Conservation (phyloP, 2,113 vertebrate genomes). For the Aramus guarauna region DNA sequence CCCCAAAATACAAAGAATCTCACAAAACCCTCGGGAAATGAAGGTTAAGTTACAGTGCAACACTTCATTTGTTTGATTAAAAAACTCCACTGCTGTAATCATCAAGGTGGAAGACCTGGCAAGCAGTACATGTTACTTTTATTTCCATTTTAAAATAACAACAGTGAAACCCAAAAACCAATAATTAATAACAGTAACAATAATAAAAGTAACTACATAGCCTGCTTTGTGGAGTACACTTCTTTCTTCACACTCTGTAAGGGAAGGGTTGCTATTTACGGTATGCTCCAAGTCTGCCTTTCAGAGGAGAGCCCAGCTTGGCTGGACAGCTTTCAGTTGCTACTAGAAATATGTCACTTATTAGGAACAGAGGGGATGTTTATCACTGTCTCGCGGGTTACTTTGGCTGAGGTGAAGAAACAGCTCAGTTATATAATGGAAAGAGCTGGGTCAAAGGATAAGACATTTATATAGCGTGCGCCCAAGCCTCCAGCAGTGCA, state of each 20-base stretch:
- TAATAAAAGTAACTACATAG: not conserved
- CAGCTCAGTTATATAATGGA: conserved; percentile 20
- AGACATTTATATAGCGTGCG: not conserved
- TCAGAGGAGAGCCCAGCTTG: conserved; percentile 11
- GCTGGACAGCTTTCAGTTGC: conserved; percentile 40
- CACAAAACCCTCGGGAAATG: not conserved
- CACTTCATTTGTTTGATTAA: not conserved
- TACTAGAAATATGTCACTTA: conserved; percentile 58
- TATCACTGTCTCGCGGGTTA: conserved; percentile 48
- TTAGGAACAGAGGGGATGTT: conserved; percentile 51
- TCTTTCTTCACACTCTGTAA: not conserved
- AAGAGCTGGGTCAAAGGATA: conserved; percentile 45
- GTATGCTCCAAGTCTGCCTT: not conserved
- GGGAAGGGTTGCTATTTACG: conserved; percentile 25
- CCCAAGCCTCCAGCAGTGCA: not conserved
- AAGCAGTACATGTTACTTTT: not conserved
- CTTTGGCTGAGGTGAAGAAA: conserved; percentile 7
- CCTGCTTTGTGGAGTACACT: not conserved
- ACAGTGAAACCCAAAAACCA: not conserved
- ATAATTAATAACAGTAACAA: not conserved
- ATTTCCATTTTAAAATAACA: not conserved
- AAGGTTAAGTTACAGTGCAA: not conserved
- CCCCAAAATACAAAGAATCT: not conserved
- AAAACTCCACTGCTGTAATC: not conserved
- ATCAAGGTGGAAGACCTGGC: not conserved